Conservation (phyloP, 2,797 vertebrate genomes). For the Eurystomus glaucurus region DNA sequence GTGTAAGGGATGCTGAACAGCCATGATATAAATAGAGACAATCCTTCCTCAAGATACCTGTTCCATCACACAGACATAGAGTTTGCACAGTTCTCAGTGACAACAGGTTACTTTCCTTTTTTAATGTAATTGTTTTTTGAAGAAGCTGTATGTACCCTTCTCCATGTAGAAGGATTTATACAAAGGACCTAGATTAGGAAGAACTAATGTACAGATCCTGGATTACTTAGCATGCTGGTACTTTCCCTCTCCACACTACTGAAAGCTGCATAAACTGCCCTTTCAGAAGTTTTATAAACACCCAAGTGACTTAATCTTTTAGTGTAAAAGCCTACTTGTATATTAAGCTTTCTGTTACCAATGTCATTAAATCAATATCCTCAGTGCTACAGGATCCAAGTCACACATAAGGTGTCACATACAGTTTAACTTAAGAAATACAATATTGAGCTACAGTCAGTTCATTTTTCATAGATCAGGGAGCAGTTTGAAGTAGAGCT, state of each 20-base stretch:
- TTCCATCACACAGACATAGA: not conserved
- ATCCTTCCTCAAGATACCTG: not conserved
- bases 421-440: slow-evolving; percentile 61
- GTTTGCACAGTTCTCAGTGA: not conserved
- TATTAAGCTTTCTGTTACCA: slow-evolving; percentile 54
- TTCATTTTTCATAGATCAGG: slow-evolving; percentile 18
- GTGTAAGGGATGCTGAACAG: not conserved
- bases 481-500: slow-evolving; percentile 34
- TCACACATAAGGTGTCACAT: slow-evolving; percentile 43
- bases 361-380: slow-evolving; percentile 75
- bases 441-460: slow-evolving; percentile 44
- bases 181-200: not conserved
- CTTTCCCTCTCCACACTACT: not conserved
- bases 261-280: not conserved
- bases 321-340: not conserved
- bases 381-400: slow-evolving; percentile 21
- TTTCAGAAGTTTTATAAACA: slow-evolving; percentile 42
- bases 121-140: rapidly evolving
- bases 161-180: not conserved
- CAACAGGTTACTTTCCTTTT: not conserved
- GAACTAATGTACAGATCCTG: not conserved
- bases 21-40: rapidly evolving
- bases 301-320: slow-evolving; percentile 28
- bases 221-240: not conserved
- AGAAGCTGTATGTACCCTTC: not conserved